Evolutionary conservation across 2,888 invertebrate genomes (phyloP), one percentile per base, ranked within the genome.

Genomic region (Allophyes oxyacanthae): DNA sequence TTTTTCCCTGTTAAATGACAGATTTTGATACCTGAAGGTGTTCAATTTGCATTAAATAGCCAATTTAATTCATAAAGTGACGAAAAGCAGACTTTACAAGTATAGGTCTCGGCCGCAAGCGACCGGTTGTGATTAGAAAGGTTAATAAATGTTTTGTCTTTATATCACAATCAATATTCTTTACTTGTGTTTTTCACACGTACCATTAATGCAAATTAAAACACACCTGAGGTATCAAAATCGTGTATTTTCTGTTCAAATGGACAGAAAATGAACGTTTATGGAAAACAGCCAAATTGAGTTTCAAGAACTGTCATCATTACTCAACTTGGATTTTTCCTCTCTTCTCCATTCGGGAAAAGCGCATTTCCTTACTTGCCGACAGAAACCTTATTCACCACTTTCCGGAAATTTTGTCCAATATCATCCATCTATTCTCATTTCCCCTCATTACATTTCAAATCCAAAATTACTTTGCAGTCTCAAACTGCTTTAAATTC

Each of bases 221-320:
- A 33, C n/a, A 44, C 40, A 49, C 37, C 40, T 37, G 32, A 70
- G 46, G 32, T 70, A 57, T 65, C 64, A 57, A 36, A 42, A 48
- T 64, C 59, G 36, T 65, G 51, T 48, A 64, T 51, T 65, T 57
- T 58, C 25, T 11, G 15, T 64, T 48, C 32, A 49, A 65, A 65
- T 37, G 33, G 4, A 50, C 30, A 36, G 32, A 64, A 59, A 59
- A 66, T 71, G 51, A 66, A 71, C 52, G 48, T 58, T 71, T 59
- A 71, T 71, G 65, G 72, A 66, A 65, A 66, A 51, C 41, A 44
- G 66, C 72, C 72, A 66, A 66, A 66, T 66, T 71, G 66, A 66
- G 66, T 66, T 66, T 59, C 48, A 71, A 48, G 44, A 65, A 49
- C 48, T 66, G 66, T 66, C 72, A 59, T 71, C 72, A 66, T 66